A percentile compares a stretch with the other conserved stretches of the same genome.
Evolutionary conservation across 2,113 vertebrate species (phyloP).

Genomic region (Corythornis cristatus): DNA sequence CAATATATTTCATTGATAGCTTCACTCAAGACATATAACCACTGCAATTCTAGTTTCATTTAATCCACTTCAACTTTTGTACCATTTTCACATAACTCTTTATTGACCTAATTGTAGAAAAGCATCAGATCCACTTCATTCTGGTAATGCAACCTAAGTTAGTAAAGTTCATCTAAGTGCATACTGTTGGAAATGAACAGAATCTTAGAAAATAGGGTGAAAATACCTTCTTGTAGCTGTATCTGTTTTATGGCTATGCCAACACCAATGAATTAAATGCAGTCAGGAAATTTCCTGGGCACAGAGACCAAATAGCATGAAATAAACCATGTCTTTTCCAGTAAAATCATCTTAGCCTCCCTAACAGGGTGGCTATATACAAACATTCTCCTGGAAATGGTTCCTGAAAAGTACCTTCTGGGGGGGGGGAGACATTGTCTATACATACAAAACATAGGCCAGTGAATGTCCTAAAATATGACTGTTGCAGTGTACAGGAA

Average conservation of each 20-base stretch:
- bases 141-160: background rate
- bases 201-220: background rate
- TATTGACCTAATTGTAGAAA: background rate
- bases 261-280: background rate
- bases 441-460: background rate
- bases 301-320: background rate
- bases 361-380: background rate
- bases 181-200: background rate
- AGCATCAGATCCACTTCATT: background rate
- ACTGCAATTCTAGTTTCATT: background rate
- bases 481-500: background rate
- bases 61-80: background rate
- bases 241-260: background rate
- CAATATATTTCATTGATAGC: background rate
- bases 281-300: background rate
- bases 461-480: background rate
- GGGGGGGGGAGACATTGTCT: background rate
- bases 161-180: background rate
- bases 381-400: background rate
- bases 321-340: background rate
- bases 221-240: background rate
- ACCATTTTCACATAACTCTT: background rate
- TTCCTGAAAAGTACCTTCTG: background rate
- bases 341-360: background rate
- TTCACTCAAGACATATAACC: background rate